Percentiles rank a stretch among this genome's conserved stretches.
Evolutionary conservation across 1,140 invertebrate species (phyloP).

Genomic region (Whitmania pigra): DNA sequence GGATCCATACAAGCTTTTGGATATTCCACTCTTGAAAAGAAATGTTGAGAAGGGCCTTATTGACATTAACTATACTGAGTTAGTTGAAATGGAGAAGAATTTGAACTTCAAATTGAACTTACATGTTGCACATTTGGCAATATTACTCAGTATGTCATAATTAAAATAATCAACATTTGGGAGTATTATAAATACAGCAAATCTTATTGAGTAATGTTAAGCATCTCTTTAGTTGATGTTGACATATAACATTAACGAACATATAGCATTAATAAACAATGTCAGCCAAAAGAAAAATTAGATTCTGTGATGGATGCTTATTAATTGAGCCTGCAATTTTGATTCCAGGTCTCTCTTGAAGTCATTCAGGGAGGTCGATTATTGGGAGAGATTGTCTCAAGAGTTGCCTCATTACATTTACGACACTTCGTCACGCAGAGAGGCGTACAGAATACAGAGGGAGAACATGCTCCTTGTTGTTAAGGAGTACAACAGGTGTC

Average conservation of each 20-base stretch:
- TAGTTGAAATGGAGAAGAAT: slow-evolving; percentile 24
- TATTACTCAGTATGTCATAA: no score
- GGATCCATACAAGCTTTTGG: slow-evolving; percentile 51
- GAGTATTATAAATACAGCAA: no score
- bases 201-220: no score
- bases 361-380: slow-evolving; percentile 54
- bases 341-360: slow-evolving; percentile 44
- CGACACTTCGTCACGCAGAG: slow-evolving; percentile 50
- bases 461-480: slow-evolving; percentile 62
- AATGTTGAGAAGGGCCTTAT: slow-evolving; percentile 54
- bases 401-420: slow-evolving; percentile 53
- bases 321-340: slow-evolving; percentile 21
- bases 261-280: no score
- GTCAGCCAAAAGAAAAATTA: no score
- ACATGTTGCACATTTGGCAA: no score
- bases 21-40: slow-evolving; percentile 57
- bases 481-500: slow-evolving; percentile 59
- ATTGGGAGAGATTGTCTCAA: slow-evolving; percentile 55
- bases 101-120: no score
- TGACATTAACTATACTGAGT: slow-evolving; percentile 67
- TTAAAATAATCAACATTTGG: no score
- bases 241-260: no score
- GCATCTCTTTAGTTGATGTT: no score
- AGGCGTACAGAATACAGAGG: slow-evolving; percentile 53
- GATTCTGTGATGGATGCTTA: no score